A percentile compares a stretch with the other conserved stretches of the same genome.
Evolutionary conservation across 2,888 invertebrate genomes (phyloP).

Genomic region (Drosophila cracens): DNA sequence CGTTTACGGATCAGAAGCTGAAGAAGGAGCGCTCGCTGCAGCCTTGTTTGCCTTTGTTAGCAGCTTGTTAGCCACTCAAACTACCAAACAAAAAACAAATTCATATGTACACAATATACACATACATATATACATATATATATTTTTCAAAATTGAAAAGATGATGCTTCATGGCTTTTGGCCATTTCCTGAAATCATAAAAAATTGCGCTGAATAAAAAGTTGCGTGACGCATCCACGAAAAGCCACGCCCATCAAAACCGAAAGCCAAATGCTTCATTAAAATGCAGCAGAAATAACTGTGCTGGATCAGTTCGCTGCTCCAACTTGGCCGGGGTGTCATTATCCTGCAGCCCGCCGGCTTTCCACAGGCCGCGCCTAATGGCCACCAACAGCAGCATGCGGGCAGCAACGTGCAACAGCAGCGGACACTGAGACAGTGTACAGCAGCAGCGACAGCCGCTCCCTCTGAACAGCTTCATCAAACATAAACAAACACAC

Average conservation of each 20-base stretch:
- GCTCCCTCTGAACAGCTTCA: constrained; percentile 75
- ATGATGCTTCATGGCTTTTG: constrained; percentile 74
- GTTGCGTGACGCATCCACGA: constrained; percentile 75
- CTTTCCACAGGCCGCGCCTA: constrained; percentile 66
- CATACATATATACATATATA: background rate
- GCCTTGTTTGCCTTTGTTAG: constrained; percentile 72
- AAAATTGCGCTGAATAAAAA: constrained; percentile 40
- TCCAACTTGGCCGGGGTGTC: constrained; percentile 41
- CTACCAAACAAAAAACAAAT: constrained; percentile 28
- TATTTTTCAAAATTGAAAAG: constrained; percentile 56
- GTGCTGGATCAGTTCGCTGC: constrained; percentile 39
- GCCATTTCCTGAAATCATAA: constrained; percentile 79
- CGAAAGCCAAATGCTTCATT: constrained; percentile 60
- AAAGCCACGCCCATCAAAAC: constrained; percentile 61
- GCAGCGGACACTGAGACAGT: constrained; percentile 13
- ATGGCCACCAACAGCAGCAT: constrained; percentile 76
- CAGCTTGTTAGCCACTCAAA: constrained; percentile 75
- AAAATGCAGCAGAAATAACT: constrained; percentile 44
- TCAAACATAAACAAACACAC: constrained; percentile 75
- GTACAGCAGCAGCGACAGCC: constrained; percentile 40
- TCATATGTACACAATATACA: background rate
- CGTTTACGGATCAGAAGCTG: constrained; percentile 60
- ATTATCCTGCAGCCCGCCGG: constrained; percentile 62
- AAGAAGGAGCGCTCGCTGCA: constrained; percentile 26
- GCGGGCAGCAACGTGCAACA: constrained; percentile 16